Evolutionary conservation across 2,888 invertebrate species (phyloP).

Genomic region (Epistrophe grossulariae): DNA sequence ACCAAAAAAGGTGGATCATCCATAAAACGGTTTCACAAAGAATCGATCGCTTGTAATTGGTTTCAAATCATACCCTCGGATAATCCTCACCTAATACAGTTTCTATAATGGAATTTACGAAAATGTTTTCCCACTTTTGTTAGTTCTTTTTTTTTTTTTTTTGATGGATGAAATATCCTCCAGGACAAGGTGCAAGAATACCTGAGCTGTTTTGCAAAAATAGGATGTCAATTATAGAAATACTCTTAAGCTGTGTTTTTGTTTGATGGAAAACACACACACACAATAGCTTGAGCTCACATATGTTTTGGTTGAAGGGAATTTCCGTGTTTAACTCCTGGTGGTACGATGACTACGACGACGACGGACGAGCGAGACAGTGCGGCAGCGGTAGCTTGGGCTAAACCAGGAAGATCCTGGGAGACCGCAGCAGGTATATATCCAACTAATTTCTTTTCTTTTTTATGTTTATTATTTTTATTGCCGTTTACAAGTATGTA

Average conservation of each 20-base stretch:
- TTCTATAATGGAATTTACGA: slow-evolving; percentile 74
- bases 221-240: slow-evolving; percentile 77
- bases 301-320: slow-evolving; percentile 48
- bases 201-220: slow-evolving; percentile 70
- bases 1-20: slow-evolving; percentile 63
- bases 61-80: slow-evolving; percentile 74
- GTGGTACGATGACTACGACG: too few species aligned
- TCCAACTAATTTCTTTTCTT: slow-evolving; percentile 38
- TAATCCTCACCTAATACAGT: slow-evolving; percentile 71
- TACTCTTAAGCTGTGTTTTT: slow-evolving; percentile 73
- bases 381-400: neutral
- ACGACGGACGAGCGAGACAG: too few species aligned
- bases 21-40: slow-evolving; percentile 59
- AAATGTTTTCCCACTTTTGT: slow-evolving; percentile 64
- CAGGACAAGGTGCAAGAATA: slow-evolving; percentile 14
- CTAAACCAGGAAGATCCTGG: slow-evolving; percentile 46
- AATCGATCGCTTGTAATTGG: slow-evolving; percentile 71
- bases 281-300: slow-evolving; percentile 33
- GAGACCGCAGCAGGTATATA: slow-evolving; percentile 69
- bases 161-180: slow-evolving; percentile 16
- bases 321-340: slow-evolving; percentile 72
- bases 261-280: slow-evolving; percentile 52
- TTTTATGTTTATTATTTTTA: slow-evolving; percentile 73
- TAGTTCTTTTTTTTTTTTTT: neutral
- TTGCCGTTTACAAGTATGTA: slow-evolving; percentile 59